Percentiles rank a stretch among this genome's conserved stretches.
phyloP scores from a whole-genome alignment of 2,888 invertebrate species.

The Chironomus tentans region DNA sequence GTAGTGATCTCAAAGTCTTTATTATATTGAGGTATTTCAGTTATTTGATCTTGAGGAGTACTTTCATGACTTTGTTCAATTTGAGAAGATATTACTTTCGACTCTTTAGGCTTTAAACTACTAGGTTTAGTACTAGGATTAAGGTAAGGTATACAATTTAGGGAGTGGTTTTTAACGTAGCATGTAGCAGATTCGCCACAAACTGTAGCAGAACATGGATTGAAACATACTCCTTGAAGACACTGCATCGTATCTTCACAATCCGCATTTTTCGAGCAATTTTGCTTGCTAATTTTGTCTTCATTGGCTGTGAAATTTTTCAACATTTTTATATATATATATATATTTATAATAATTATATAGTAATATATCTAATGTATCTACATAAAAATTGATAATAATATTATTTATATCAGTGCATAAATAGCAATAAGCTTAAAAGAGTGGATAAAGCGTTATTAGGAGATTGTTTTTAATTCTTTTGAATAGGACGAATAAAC shows the following conservation, averaged over 20 bases:
- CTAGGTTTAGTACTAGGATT: constrained; percentile 44
- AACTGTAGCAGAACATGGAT: constrained; percentile 37
- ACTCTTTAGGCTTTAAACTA: constrained; percentile 65
- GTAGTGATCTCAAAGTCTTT: not conserved
- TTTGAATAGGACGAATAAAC: too few species aligned
- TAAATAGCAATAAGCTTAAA: not conserved
- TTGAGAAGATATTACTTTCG: constrained; percentile 60
- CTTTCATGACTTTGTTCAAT: too few species aligned
- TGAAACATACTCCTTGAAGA: constrained; percentile 38
- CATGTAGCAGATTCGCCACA: constrained; percentile 40
- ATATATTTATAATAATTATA: not conserved
- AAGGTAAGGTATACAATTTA: constrained; percentile 66
- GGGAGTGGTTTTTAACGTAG: constrained; percentile 38
- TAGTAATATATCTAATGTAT: not conserved
- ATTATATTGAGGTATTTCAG: too few species aligned
- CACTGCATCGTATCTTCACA: constrained; percentile 42
- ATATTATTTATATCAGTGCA: not conserved
- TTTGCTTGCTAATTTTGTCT: constrained; percentile 32
- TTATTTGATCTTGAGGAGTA: not conserved
- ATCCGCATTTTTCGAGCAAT: constrained; percentile 41
- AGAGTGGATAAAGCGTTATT: too few species aligned
- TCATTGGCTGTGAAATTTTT: constrained; percentile 30
- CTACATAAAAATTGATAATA: not conserved
- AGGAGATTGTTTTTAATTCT: too few species aligned
- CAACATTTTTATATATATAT: not conserved